Base-by-base conservation (phyloP, 2,797 vertebrate genomes). In the Periparus ater region DNA sequence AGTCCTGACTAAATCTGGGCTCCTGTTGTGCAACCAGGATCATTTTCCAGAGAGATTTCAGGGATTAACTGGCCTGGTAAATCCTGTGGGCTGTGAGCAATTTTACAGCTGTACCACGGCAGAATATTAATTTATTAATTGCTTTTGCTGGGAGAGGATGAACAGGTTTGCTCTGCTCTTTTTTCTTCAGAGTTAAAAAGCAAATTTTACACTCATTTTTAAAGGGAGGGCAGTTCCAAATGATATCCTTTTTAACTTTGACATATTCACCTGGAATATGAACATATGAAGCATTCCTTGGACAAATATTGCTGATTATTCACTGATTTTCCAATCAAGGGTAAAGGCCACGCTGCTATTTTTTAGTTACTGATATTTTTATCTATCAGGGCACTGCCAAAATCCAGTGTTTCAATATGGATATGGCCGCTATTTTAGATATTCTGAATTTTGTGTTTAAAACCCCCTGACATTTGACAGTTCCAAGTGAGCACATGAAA, bases 161-260 rank as follows among this genome's bases (percentile, higher is more conserved):
- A 67, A 72, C n/a, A 34, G 13, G 22, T 67, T 75, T 75, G 57
- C 21, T 79, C 47, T 68, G 21, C 9, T 85, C 22, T 38, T 20
- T 27, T 67, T 93, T 54, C 54, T 68, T 78, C 54, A n/a, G 29
- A 16, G 6, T 38, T 47, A 7, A 72, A 79, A 72, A 32, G 2
- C 34, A 23, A 32, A 26, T 85, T 82, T 85, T 27, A 7, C 30
- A 7, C 16, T 53, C 1, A 25, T 48, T 82, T 92, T 85, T 48
- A 23, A 45, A 80, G 30, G 34, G 29, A 76, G 12, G n/a, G 1
- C 27, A 14, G 23, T 55, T 73, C 47, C 71, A 50, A 71, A 54
- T 0, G 0, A 1, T 58, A 10, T 32, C 0, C 25, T 68, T 79
- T 68, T 54, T 44, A 77, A 36, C 34, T 68, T 6, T 25, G 50